Evolutionary conservation across 2,888 invertebrate genomes (phyloP).

Genomic region (Lithodes maja): DNA sequence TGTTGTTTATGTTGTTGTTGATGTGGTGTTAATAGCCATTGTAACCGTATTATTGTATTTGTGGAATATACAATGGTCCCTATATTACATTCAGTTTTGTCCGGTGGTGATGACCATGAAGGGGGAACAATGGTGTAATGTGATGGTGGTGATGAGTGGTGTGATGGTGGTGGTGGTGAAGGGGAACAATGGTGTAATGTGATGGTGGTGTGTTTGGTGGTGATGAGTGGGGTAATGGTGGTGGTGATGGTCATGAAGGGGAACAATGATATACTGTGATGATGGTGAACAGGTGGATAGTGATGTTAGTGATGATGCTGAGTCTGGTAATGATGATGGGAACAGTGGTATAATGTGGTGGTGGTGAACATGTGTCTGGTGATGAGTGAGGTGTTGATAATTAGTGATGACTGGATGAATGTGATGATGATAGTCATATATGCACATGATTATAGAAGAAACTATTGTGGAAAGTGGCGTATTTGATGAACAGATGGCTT

Average conservation of each 20-base stretch:
- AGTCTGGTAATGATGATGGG: too few species aligned
- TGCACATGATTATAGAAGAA: too few species aligned
- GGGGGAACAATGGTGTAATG: neutral
- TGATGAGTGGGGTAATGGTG: neutral
- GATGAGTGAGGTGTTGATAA: too few species aligned
- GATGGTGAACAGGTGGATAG: too few species aligned
- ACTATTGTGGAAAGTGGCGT: too few species aligned
- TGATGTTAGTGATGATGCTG: too few species aligned
- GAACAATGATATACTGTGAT: neutral
- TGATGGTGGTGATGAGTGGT: neutral
- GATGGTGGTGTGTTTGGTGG: neutral
- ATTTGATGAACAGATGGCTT: too few species aligned
- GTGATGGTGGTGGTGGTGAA: neutral
- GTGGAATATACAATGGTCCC: neutral
- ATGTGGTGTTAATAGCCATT: conserved; percentile 14
- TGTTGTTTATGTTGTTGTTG: neutral
- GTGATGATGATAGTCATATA: too few species aligned
- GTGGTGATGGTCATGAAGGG: neutral
- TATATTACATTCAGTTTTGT: neutral
- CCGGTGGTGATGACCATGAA: neutral
- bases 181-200: neutral
- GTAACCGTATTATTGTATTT: conserved; percentile 7
- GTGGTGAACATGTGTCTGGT: too few species aligned
- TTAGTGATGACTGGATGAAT: too few species aligned
- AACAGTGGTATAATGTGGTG: too few species aligned